A percentile compares a stretch with the other conserved stretches of the same genome.
These are phyloP conservation scores for Lepidocyrtinus sp. DNA, from an alignment of 2,888 invertebrate genomes.

Conservation along the genomic window DNA sequence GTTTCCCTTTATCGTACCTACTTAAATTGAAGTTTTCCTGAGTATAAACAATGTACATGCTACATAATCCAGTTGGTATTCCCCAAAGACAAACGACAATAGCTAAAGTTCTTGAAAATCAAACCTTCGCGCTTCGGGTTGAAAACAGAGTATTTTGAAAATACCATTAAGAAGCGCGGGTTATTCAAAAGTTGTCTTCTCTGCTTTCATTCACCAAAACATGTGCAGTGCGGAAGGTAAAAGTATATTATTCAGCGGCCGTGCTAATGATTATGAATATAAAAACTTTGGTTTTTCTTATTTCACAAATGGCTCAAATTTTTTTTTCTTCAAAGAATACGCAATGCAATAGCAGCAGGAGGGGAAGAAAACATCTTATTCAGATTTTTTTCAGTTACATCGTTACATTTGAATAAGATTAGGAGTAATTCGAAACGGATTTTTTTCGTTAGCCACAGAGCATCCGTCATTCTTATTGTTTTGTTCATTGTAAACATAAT, in stretches of 20 bases:
- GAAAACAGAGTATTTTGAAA: too few relatives aligned
- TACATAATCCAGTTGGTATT: conserved; percentile 8
- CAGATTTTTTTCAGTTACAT: neutral
- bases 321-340: neutral
- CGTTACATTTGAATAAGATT: neutral
- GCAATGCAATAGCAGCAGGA: neutral
- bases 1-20: conserved; percentile 29
- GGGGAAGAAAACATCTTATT: neutral
- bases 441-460: conserved; percentile 6
- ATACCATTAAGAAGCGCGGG: neutral
- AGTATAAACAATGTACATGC: neutral
- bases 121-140: neutral
- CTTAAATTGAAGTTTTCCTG: conserved; percentile 44
- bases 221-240: neutral
- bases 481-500: conserved; percentile 5
- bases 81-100: neutral
- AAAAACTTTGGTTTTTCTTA: too few relatives aligned
- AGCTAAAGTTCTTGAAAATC: neutral
- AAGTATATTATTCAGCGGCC: neutral
- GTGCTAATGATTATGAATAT: neutral
- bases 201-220: neutral
- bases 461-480: conserved; percentile 7
- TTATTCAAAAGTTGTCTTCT: neutral
- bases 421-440: neutral
- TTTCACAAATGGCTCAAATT: neutral